Conservation (phyloP, 1,140 invertebrate species). For the Rhizoglyphus robini region DNA sequence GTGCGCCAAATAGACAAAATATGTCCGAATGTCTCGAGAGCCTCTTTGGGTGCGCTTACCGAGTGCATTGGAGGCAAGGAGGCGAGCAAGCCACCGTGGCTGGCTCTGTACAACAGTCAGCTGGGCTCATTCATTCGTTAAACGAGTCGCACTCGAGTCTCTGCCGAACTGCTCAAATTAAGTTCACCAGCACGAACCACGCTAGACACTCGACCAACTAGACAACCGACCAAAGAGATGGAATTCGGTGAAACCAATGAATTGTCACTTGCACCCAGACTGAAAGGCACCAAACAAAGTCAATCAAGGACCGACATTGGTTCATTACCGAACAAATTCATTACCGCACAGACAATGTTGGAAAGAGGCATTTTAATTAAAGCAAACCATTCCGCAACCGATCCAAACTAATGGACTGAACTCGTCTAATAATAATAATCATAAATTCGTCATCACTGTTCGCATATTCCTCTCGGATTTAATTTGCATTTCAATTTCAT, state of each 20-base stretch:
- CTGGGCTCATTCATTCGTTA: background rate
- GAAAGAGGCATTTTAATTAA: no score
- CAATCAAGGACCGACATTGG: background rate
- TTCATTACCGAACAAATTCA: background rate
- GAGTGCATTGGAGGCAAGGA: no score
- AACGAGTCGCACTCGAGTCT: background rate
- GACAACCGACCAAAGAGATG: background rate
- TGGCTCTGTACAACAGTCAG: background rate
- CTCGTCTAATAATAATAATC: no score
- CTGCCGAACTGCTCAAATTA: background rate
- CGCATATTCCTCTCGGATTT: no score
- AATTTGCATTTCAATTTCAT: no score
- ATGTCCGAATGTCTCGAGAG: background rate
- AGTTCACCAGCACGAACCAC: no score
- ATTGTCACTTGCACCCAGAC: background rate
- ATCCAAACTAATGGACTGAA: no score
- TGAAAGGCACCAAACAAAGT: background rate
- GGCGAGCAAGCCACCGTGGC: no score
- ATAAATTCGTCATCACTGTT: no score
- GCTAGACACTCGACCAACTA: background rate
- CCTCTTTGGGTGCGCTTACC: no score
- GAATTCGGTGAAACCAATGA: background rate
- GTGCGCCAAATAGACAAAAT: background rate
- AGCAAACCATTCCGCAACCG: no score
- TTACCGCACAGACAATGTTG: no score